Evolutionary conservation across 2,113 vertebrate genomes (phyloP).

Genomic region (Xiphophorus maculatus): DNA sequence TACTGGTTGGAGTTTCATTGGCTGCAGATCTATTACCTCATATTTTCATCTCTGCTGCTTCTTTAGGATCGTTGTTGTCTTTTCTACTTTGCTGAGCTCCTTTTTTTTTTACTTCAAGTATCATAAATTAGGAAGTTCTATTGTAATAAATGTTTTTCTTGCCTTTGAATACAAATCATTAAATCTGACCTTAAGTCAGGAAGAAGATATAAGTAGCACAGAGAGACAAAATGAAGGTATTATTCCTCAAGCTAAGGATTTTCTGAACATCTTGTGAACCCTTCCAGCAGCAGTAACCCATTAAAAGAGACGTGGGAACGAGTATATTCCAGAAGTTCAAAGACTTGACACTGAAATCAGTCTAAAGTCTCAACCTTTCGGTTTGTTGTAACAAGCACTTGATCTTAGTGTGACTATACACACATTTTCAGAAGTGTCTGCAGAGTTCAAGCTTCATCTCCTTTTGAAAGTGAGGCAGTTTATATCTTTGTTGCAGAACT

Average conservation of each 20-base stretch:
- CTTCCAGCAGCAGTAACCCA: not conserved
- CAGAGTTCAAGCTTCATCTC: not conserved
- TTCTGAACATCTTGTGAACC: constrained; percentile 2
- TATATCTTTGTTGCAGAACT: not conserved
- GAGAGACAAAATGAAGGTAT: constrained; percentile 11
- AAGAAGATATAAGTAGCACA: not conserved
- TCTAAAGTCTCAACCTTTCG: not conserved
- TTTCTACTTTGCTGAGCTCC: not conserved
- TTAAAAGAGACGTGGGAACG: not conserved
- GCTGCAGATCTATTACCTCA: not conserved
- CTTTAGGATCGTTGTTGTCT: not conserved
- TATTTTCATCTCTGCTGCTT: not conserved
- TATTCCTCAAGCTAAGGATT: not conserved
- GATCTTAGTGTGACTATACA: not conserved
- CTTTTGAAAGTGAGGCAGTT: not conserved
- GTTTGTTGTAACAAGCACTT: not conserved
- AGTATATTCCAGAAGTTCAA: not conserved
- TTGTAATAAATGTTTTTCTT: not conserved
- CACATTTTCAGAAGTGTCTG: constrained; percentile 7
- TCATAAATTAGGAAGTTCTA: not conserved
- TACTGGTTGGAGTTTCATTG: not conserved
- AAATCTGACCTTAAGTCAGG: not conserved
- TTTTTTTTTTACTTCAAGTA: not conserved
- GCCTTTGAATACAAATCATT: not conserved
- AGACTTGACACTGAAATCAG: not conserved